Base-by-base conservation (phyloP, 2,113 vertebrate species). In the Chiloscyllium plagiosum region DNA sequence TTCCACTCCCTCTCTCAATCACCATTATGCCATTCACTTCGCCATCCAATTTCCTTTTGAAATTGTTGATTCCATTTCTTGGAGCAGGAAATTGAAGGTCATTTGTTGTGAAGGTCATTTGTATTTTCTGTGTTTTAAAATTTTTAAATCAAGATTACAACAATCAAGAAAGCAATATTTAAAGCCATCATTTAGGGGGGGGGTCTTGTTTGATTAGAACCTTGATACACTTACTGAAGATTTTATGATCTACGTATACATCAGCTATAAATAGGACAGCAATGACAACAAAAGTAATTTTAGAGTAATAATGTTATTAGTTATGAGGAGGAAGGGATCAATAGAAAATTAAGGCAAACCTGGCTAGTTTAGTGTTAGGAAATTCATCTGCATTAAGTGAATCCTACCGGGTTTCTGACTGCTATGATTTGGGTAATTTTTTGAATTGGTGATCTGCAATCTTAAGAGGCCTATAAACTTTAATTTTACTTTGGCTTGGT, bases 231-330 rank as follows among this genome's bases (percentile, higher is more conserved):
- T 92, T 66, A 37, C 89, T 66, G 37, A 65, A 92, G 37, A n/a
- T 17, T 66, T 92, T 19, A 92, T 90, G 56, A 65, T 29, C 26
- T 92, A 33, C n/a, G 37, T 33, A 10, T 15, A 92, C 66, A 37
- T 92, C 89, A 92, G 89, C 89, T 65, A 80, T 80, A 80, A 80
- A 80, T 80, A 80, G 37, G 76, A 17, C n/a, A 56, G 66, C 13
- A 37, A 66, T 37, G 19, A 37, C 61, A 65, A 92, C 33, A 92
- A 66, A 66, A n/a, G 4, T 92, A 66, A 92, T 92, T 66, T 92
- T 92, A 66, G 33, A 66, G 6, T 92, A 92, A 92, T 92, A 26
- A 33, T 33, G 89, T 33, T 5, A 37, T 37, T 92, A 5, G 33
- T 92, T 66, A 33, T 92, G 33, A 92, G 87, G 56, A 65, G 87